phyloP scores from a whole-genome alignment of 2,888 invertebrate species.

The Endomychus coccineus region DNA sequence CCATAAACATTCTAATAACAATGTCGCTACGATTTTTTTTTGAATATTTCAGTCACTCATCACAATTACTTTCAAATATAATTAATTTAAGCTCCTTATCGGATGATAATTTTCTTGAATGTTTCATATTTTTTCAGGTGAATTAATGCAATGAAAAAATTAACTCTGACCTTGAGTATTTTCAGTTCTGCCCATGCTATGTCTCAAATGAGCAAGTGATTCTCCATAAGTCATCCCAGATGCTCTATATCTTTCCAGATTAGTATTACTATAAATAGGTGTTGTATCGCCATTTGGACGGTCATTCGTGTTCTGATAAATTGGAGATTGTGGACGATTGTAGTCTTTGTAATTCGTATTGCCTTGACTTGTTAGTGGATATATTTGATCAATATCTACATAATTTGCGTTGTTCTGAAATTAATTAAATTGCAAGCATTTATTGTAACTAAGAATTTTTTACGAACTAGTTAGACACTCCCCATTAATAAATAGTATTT shows the following conservation, averaged over 20 bases:
- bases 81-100: too few species aligned
- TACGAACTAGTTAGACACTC: too few species aligned
- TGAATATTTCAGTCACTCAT: too few species aligned
- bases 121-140: too few species aligned
- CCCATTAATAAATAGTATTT: too few species aligned
- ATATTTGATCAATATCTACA: slow-evolving; percentile 53
- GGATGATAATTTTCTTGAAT: too few species aligned
- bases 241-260: slow-evolving; percentile 37
- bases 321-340: slow-evolving; percentile 46
- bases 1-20: too few species aligned
- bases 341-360: slow-evolving; percentile 38
- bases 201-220: slow-evolving; percentile 48
- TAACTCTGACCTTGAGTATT: slow-evolving; percentile 34
- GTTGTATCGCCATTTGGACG: slow-evolving; percentile 35
- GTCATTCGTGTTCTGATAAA: slow-evolving; percentile 45
- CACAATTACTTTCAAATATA: too few species aligned
- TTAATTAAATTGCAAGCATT: slow-evolving; percentile 3
- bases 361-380: slow-evolving; percentile 43
- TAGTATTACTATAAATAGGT: slow-evolving; percentile 52
- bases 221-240: slow-evolving; percentile 50
- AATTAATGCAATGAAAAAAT: not conserved
- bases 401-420: slow-evolving; percentile 42
- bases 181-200: slow-evolving; percentile 45
- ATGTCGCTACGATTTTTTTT: too few species aligned
- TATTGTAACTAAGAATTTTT: too few species aligned